These are phyloP conservation scores for Chrysotoxum bicinctum DNA, from an alignment of 2,888 invertebrate genomes.

Conservation along the genomic window DNA sequence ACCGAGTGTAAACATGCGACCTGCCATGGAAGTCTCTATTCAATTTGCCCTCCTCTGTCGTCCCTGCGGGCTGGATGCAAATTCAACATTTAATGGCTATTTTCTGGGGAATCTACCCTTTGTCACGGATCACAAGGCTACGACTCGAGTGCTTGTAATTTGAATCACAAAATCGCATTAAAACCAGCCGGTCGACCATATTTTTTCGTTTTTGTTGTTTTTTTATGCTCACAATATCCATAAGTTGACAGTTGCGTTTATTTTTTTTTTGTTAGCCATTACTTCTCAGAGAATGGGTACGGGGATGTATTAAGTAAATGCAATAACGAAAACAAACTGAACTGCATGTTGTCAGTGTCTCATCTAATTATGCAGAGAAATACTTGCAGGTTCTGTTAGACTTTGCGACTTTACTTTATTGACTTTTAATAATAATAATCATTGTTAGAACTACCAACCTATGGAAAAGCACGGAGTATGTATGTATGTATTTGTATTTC, in stretches of 20 bases:
- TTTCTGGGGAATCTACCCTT: constrained; percentile 21
- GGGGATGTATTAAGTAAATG: background rate
- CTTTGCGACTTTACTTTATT: constrained; percentile 17
- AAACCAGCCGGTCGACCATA: constrained; percentile 3
- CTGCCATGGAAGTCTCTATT: constrained; percentile 2
- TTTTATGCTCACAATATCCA: constrained; percentile 12
- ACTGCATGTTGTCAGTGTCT: constrained; percentile 16
- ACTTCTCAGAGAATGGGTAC: background rate
- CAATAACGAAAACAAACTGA: constrained; percentile 1
- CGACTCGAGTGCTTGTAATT: constrained; percentile 40
- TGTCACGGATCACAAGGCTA: constrained; percentile 43
- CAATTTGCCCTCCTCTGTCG: background rate
- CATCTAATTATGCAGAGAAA: constrained; percentile 30
- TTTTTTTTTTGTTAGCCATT: constrained; percentile 3
- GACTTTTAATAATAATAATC: constrained; percentile 7
- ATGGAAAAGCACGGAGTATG: no score
- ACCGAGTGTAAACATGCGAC: constrained; percentile 13
- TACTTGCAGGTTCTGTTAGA: background rate
- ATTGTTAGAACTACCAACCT: background rate
- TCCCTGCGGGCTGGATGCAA: background rate
- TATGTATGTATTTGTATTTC: background rate
- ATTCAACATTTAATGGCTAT: constrained; percentile 24
- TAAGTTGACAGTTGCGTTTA: constrained; percentile 29
- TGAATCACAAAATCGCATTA: constrained; percentile 55
- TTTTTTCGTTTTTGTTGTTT: background rate